Evolutionary conservation across 2,113 vertebrate genomes (phyloP).

Genomic region (Noturus placidus): DNA sequence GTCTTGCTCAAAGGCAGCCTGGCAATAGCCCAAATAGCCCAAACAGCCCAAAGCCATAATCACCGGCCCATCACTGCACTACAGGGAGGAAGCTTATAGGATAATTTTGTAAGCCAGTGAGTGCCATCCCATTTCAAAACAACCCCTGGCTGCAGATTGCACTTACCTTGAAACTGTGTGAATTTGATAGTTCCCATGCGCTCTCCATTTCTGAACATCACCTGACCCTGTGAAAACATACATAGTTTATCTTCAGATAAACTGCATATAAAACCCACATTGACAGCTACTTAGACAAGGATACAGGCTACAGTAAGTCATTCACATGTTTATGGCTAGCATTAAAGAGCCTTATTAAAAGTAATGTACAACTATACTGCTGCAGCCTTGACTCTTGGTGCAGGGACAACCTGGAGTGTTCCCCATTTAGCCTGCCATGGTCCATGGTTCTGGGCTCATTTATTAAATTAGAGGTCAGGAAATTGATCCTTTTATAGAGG

Average conservation of each 20-base stretch:
- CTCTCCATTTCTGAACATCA: slow-evolving; percentile 98
- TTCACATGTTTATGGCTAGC: slow-evolving; percentile 19
- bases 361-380: slow-evolving; percentile 45
- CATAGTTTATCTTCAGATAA: not conserved
- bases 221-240: slow-evolving; percentile 86
- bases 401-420: slow-evolving; percentile 36
- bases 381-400: slow-evolving; percentile 46
- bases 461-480: slow-evolving; percentile 59
- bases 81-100: not conserved
- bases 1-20: not conserved
- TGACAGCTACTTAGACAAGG: not conserved
- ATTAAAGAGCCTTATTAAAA: slow-evolving; percentile 34
- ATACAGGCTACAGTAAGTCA: slow-evolving; percentile 3
- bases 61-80: not conserved
- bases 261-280: not conserved
- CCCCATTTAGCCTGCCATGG: slow-evolving; percentile 47
- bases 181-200: slow-evolving; percentile 99
- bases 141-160: not conserved
- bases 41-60: not conserved
- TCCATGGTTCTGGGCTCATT: slow-evolving; percentile 39
- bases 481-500: slow-evolving; percentile 63
- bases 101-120: not conserved
- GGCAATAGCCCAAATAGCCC: too few species aligned
- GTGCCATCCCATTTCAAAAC: not conserved
- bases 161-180: slow-evolving; percentile 97